phyloP scores from a whole-genome alignment of 2,888 invertebrate genomes.

The Rhamphomyia laevipes region DNA sequence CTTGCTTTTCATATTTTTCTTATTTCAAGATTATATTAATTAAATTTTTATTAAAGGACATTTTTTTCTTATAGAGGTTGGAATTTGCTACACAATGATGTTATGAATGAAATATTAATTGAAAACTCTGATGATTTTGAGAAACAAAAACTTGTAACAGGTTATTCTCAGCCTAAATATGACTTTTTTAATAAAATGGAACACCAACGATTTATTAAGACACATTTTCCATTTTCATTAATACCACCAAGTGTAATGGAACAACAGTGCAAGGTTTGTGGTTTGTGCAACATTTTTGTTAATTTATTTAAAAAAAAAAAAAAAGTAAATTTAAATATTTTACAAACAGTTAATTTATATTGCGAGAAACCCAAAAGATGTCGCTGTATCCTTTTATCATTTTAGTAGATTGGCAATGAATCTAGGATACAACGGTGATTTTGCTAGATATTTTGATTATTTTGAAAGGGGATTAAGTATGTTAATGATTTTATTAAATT shows the following conservation, averaged over 20 bases:
- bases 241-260: slow-evolving; percentile 51
- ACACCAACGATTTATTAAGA: slow-evolving; percentile 39
- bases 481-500: slow-evolving; percentile 24
- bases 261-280: slow-evolving; percentile 41
- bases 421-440: slow-evolving; percentile 55
- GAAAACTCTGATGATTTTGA: slow-evolving; percentile 45
- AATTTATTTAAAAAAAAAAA: neutral
- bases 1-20: no score
- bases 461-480: slow-evolving; percentile 57
- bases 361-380: slow-evolving; percentile 76
- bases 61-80: slow-evolving; percentile 47
- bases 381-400: slow-evolving; percentile 72
- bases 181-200: slow-evolving; percentile 38
- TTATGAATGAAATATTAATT: slow-evolving; percentile 47
- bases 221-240: slow-evolving; percentile 66
- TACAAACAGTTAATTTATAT: slow-evolving; percentile 58
- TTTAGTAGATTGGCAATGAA: slow-evolving; percentile 57
- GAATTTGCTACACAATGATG: slow-evolving; percentile 53
- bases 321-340: neutral
- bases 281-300: slow-evolving; percentile 21
- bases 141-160: slow-evolving; percentile 45
- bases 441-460: slow-evolving; percentile 57
- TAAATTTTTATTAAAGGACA: no score
- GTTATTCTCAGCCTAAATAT: slow-evolving; percentile 50
- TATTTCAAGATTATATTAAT: no score